These are phyloP conservation scores for Hermaeophaga mercurialis DNA, from an alignment of 2,888 invertebrate genomes.

Conservation along the genomic window DNA sequence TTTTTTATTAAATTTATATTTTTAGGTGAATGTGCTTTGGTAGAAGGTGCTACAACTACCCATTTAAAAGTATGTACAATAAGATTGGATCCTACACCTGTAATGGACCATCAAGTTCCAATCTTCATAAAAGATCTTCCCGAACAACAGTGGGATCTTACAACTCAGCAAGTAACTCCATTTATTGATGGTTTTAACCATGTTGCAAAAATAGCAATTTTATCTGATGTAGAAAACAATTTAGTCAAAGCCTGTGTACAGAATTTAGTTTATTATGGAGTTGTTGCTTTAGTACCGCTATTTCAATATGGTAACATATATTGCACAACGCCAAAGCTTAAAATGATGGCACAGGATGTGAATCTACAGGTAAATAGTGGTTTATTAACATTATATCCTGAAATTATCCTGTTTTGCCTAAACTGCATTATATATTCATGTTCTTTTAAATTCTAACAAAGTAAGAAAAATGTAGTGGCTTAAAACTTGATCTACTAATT, in stretches of 20 bases:
- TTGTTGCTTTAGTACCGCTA: slow-evolving; percentile 65
- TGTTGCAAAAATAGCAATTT: slow-evolving; percentile 84
- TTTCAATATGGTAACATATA: slow-evolving; percentile 73
- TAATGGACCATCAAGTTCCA: slow-evolving; percentile 90
- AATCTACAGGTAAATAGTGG: slow-evolving; percentile 52
- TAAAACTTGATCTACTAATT: too few relatives aligned
- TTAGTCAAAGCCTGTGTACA: slow-evolving; percentile 93
- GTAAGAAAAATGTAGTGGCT: too few relatives aligned
- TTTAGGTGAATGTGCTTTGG: slow-evolving; percentile 55
- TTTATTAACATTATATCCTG: slow-evolving; percentile 1
- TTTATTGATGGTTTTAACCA: slow-evolving; percentile 93
- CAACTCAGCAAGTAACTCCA: slow-evolving; percentile 87
- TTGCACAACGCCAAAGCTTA: slow-evolving; percentile 64
- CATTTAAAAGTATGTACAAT: slow-evolving; percentile 87
- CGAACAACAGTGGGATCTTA: slow-evolving; percentile 84
- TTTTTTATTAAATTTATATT: too few relatives aligned
- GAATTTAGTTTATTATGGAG: slow-evolving; percentile 82
- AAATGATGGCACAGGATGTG: slow-evolving; percentile 59
- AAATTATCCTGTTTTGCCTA: too few relatives aligned
- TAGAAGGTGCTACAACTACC: slow-evolving; percentile 86
- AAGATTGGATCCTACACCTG: slow-evolving; percentile 78
- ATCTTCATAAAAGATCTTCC: slow-evolving; percentile 64
- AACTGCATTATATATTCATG: slow-evolving; percentile 19
- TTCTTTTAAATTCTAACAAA: slow-evolving; percentile 16
- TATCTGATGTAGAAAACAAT: slow-evolving; percentile 91